Evolutionary conservation across 1,140 invertebrate species (phyloP), one percentile per base, ranked within the genome.

Genomic region (Mamestra configurata): DNA sequence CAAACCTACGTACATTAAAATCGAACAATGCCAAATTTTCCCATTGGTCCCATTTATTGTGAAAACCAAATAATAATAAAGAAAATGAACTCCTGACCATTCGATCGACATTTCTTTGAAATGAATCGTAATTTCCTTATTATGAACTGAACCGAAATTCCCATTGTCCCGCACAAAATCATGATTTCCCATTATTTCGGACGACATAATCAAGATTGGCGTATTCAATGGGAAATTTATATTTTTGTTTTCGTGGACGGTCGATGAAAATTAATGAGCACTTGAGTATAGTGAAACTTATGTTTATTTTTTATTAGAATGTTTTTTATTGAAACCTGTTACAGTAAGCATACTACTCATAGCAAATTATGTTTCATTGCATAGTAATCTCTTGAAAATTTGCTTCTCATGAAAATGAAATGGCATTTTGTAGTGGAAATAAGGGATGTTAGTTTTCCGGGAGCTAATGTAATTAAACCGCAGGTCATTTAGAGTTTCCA

Each of bases 151-250:
- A 64, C 35, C 35, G 61, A 43, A 22, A 43, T 66, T 43, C 35
- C 61, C 37, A 20, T 46, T 46, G 64, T 68, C 40, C 59, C n/a
- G 55, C 18, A 10, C 61, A 43, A 43, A 61, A 66, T 43, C 35
- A 66, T 59, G 27, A 59, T 59, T 61, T 61, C 61, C 40, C 64
- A 68, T 46, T 68, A 68, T 13, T 11, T 24, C n/a, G 35, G 11
- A 46, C 18, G 10, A 46, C 20, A 46, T 40, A 24, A 46, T 68
- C 64, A 46, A 68, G 37, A 68, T 46, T 68, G 37, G 35, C 64
- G 64, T 68, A 68, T 46, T 68, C 10, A 68, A 43, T 46, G 13
- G 40, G 20, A 46, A 68, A 68, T 68, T 66, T 35, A 35, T 61
- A 46, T 68, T 43, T 68, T 46, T 68, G 11, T 68, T 43, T 24